These are phyloP conservation scores for Oreochromis mossambicus DNA, from an alignment of 2,797 vertebrate genomes.

Conservation along the genomic window DNA sequence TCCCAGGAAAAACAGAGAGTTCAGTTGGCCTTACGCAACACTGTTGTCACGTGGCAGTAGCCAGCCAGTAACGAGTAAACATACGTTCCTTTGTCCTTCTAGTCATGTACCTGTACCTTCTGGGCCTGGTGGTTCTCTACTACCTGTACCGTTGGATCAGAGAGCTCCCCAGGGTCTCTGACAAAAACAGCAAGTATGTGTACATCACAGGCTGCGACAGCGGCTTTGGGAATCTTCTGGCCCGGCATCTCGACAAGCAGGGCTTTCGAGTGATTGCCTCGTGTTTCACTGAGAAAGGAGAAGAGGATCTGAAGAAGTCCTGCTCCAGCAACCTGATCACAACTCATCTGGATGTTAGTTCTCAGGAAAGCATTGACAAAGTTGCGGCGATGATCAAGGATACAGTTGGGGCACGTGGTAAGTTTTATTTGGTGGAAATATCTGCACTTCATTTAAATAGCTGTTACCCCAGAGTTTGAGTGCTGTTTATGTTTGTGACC, in stretches of 20 bases:
- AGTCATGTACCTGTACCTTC: conserved; percentile 73
- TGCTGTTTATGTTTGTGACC: neutral
- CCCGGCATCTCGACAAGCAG: conserved; percentile 69
- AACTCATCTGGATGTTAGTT: conserved; percentile 68
- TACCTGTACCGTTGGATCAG: conserved; percentile 72
- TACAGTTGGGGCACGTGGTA: conserved; percentile 65
- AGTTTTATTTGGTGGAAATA: neutral
- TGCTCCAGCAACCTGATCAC: conserved; percentile 66
- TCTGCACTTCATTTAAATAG: neutral
- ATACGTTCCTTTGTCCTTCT: neutral
- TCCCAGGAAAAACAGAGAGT: neutral
- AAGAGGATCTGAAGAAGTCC: conserved; percentile 73
- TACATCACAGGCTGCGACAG: conserved; percentile 79
- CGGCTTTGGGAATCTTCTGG: conserved; percentile 74
- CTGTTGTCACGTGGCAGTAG: neutral
- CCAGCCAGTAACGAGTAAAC: neutral
- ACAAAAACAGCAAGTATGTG: conserved; percentile 70
- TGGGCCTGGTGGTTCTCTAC: conserved; percentile 60
- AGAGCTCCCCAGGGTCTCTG: conserved; percentile 65
- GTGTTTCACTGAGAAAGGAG: conserved; percentile 75
- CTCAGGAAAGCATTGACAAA: conserved; percentile 66
- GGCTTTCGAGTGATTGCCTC: conserved; percentile 74
- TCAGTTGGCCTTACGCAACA: neutral
- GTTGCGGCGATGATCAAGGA: conserved; percentile 62
- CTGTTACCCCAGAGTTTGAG: neutral